Percentiles rank a stretch among this genome's conserved stretches.
Evolutionary conservation across 2,113 vertebrate species (phyloP).

Genomic region (Elgaria multicarinata): DNA sequence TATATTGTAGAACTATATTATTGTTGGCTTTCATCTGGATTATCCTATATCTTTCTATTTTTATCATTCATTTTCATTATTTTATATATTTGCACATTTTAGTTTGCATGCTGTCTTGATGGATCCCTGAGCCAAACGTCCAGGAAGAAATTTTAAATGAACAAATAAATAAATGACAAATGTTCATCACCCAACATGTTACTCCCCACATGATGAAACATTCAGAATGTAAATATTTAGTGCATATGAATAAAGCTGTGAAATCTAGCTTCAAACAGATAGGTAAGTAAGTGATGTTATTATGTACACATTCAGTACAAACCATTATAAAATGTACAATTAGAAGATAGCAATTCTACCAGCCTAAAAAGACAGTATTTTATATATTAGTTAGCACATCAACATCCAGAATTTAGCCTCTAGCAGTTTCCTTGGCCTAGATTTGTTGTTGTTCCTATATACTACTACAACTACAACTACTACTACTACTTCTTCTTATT

Average conservation of each 20-base stretch:
- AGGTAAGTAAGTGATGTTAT: neutral
- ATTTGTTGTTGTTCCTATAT: accelerated
- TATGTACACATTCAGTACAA: neutral
- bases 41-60: neutral
- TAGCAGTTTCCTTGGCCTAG: neutral
- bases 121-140: neutral
- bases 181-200: neutral
- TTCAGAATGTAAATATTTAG: neutral
- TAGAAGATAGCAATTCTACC: neutral
- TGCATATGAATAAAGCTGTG: neutral
- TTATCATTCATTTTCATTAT: neutral
- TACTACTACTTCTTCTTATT: no score
- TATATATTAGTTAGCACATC: neutral
- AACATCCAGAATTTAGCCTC: neutral
- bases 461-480: no score
- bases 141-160: neutral
- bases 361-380: neutral
- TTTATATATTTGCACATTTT: neutral
- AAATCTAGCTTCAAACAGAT: neutral
- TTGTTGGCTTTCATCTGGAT: neutral
- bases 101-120: neutral
- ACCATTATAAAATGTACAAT: neutral
- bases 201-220: neutral
- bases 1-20: neutral
- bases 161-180: neutral